Conservation (phyloP, 2,888 invertebrate genomes). For the Leptopilina syphax region DNA sequence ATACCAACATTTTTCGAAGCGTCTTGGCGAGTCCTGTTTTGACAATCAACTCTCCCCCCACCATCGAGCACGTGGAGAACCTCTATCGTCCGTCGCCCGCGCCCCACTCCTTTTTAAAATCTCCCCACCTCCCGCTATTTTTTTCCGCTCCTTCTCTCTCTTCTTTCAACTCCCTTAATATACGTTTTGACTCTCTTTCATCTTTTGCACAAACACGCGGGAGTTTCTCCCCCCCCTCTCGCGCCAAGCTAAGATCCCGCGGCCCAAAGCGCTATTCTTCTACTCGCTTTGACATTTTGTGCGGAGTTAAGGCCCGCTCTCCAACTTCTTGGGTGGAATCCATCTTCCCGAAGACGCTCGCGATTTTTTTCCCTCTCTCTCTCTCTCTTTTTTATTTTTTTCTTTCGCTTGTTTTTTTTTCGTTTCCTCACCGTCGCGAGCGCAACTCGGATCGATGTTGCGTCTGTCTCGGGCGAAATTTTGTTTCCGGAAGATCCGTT, state of each 20-base stretch:
- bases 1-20: conserved; percentile 73
- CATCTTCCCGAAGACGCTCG: conserved; percentile 60
- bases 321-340: conserved; percentile 64
- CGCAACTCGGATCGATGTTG: conserved; percentile 61
- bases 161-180: conserved; percentile 58
- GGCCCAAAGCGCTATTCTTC: conserved; percentile 57
- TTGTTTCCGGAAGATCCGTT: conserved; percentile 64
- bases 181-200: conserved; percentile 58
- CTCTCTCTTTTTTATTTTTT: conserved; percentile 49
- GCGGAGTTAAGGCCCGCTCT: conserved; percentile 58
- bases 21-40: conserved; percentile 71
- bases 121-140: conserved; percentile 44
- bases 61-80: conserved; percentile 38
- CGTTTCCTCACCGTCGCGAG: conserved; percentile 46
- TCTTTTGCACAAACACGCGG: conserved; percentile 11
- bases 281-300: conserved; percentile 68
- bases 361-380: conserved; percentile 43
- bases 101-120: conserved; percentile 42
- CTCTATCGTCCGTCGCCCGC: conserved; percentile 26
- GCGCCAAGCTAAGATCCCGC: not conserved
- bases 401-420: conserved; percentile 42
- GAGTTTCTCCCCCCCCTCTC: not conserved
- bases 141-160: too few species aligned
- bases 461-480: conserved; percentile 63
- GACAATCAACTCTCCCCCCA: conserved; percentile 68